Percentiles rank a stretch among this genome's conserved stretches.
Evolutionary conservation across 2,113 vertebrate species (phyloP).

Genomic region (Antennarius striatus): DNA sequence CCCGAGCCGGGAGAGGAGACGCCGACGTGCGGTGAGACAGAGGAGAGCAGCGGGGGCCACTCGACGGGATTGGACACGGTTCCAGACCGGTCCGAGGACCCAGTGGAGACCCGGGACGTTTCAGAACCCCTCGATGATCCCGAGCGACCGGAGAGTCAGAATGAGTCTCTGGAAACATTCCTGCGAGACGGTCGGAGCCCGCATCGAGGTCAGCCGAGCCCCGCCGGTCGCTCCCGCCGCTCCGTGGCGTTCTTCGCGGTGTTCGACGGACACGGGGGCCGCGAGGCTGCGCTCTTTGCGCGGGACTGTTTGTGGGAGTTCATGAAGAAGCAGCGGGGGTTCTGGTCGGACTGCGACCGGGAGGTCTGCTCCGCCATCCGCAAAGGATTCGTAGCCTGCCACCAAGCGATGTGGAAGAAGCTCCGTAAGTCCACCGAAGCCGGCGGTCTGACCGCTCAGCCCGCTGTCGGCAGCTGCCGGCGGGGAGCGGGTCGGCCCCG

Average conservation of each 20-base stretch:
- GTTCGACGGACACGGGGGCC: slow-evolving; percentile 94
- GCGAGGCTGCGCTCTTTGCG: slow-evolving; percentile 93
- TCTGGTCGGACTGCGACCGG: slow-evolving; percentile 87
- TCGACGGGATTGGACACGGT: neutral
- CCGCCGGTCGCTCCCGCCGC: slow-evolving; percentile 50
- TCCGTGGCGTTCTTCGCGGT: slow-evolving; percentile 93
- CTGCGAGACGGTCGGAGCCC: slow-evolving; percentile 12
- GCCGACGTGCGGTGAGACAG: slow-evolving; percentile 64
- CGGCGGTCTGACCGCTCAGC: neutral
- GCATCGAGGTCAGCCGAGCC: neutral
- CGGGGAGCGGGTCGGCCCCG: neutral
- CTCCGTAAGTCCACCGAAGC: slow-evolving; percentile 85
- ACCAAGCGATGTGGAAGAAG: slow-evolving; percentile 98
- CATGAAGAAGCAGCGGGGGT: slow-evolving; percentile 92
- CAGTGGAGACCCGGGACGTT: neutral
- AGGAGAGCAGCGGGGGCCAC: slow-evolving; percentile 41
- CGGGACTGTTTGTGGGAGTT: slow-evolving; percentile 91
- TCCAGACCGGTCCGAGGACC: neutral
- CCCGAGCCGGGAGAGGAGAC: slow-evolving; percentile 84
- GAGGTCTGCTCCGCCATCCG: slow-evolving; percentile 92
- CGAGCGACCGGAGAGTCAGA: slow-evolving; percentile 12
- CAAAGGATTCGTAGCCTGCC: slow-evolving; percentile 94
- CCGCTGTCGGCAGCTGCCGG: neutral
- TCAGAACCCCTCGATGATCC: slow-evolving; percentile 17
- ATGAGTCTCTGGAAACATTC: neutral